Percentiles rank a stretch among this genome's conserved stretches.
Evolutionary conservation across 2,888 invertebrate genomes (phyloP).

Genomic region (Cremastobaeus sp.): DNA sequence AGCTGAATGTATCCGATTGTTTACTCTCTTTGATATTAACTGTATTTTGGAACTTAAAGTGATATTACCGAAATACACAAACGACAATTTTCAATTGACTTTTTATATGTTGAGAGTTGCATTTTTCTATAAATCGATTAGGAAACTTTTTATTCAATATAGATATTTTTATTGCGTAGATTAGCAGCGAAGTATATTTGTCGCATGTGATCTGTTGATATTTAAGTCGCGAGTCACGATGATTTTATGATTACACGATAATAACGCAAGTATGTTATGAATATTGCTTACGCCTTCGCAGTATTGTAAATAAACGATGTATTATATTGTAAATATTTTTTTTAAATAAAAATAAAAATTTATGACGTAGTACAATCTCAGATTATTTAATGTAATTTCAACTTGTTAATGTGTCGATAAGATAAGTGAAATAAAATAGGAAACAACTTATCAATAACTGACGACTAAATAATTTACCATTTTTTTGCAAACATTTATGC

Average conservation of each 20-base stretch:
- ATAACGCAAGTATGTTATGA: not conserved
- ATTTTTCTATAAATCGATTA: conserved; percentile 37
- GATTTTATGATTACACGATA: conserved; percentile 10
- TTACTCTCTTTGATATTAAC: not conserved
- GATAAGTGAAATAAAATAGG: too few species aligned
- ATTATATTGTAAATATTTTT: conserved; percentile 45
- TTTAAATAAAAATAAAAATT: conserved; percentile 27
- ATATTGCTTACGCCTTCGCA: conserved; percentile 26
- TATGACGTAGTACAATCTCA: too few species aligned
- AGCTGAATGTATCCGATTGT: too few species aligned
- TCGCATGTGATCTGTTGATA: conserved; percentile 33
- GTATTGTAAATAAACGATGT: conserved; percentile 51
- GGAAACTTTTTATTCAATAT: conserved; percentile 26
- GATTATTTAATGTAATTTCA: too few species aligned
- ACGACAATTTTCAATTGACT: not conserved
- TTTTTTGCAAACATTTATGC: too few species aligned
- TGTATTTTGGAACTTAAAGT: not conserved
- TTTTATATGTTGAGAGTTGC: conserved; percentile 40
- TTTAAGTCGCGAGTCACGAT: conserved; percentile 9
- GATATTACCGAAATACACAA: not conserved
- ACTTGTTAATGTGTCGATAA: too few species aligned
- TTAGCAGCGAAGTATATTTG: conserved; percentile 29
- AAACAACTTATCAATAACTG: too few species aligned
- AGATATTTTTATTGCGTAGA: conserved; percentile 33
- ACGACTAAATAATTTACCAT: too few species aligned